Evolutionary conservation across 2,797 vertebrate genomes (phyloP), one percentile per base, ranked within the genome.

Genomic region (Carapus acus): DNA sequence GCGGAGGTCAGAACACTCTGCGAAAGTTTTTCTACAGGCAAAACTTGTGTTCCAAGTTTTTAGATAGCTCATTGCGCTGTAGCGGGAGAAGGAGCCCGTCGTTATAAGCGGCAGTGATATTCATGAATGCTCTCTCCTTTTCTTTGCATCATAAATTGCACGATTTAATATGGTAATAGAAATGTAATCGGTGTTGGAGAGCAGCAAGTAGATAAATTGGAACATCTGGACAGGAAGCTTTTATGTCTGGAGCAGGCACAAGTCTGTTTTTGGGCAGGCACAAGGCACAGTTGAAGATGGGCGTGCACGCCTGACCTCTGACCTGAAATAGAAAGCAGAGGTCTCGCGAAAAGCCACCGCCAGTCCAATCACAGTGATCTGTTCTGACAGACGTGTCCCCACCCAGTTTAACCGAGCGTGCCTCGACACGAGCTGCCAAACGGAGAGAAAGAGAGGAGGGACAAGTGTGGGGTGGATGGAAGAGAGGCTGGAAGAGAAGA

Each of bases 201-300:
- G 23, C 14, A 20, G 20, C 7, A 43, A 43, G 62, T 46, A 39
- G 4, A 67, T 39, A 67, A 82, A 69, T 58, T 58, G 48, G 38
- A 55, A 62, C 76, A 82, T 86, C 72, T 83, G 83, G 77, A 76
- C 53, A 78, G 79, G 79, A 82, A 76, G n/a, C 47, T 66, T 19
- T 17, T 49, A 58, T 68, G 72, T 82, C 78, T 69, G 59, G 58
- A 43, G 54, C 59, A 51, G 69, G n/a, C n/a, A n/a, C n/a, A n/a
- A n/a, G n/a, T n/a, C n/a, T n/a, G n/a, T n/a, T n/a, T n/a, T n/a
- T n/a, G n/a, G 62, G 61, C 38, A 33, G 42, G 45, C 36, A 37
- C 2, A 8, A 42, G 37, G 22, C 38, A 38, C 23, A 59, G n/a
- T 66, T 20, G 69, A 76, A 66, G 47, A 47, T 70, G 65, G 76